These are phyloP conservation scores for Caenorhabditis wallacei DNA, from an alignment of 2,888 invertebrate genomes.

Conservation along the genomic window DNA sequence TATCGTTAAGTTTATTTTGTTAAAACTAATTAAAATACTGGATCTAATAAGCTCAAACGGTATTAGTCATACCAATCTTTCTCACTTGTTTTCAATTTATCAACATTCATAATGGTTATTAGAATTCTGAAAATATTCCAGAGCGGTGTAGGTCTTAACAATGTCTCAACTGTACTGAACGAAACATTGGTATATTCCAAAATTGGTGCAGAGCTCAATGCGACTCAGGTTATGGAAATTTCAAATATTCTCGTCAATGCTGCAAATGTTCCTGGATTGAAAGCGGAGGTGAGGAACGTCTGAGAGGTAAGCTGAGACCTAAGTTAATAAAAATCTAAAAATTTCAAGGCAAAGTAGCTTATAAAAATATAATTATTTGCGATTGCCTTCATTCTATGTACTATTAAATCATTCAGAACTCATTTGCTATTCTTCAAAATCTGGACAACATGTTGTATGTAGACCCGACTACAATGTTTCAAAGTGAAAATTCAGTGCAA, in stretches of 20 bases:
- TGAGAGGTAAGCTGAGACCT: slow-evolving; percentile 12
- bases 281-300: slow-evolving; percentile 49
- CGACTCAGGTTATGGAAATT: slow-evolving; percentile 58
- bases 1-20: too few species aligned
- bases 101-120: too few species aligned
- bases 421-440: slow-evolving; percentile 42
- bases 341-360: background rate
- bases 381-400: too few species aligned
- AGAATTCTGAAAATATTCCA: too few species aligned
- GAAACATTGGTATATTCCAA: slow-evolving; percentile 55
- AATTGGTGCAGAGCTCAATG: slow-evolving; percentile 35
- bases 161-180: slow-evolving; percentile 55
- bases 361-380: too few species aligned
- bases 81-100: too few species aligned
- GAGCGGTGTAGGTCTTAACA: slow-evolving; percentile 63
- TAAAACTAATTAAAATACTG: too few species aligned
- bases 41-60: too few species aligned
- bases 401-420: slow-evolving; percentile 16
- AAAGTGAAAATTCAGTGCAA: slow-evolving; percentile 47
- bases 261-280: slow-evolving; percentile 60
- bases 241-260: slow-evolving; percentile 53
- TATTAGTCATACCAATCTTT: too few species aligned
- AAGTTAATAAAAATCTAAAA: background rate
- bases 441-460: slow-evolving; percentile 59
- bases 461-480: slow-evolving; percentile 39